phyloP scores from a whole-genome alignment of 2,888 invertebrate species.

The Slavum lentiscoides region DNA sequence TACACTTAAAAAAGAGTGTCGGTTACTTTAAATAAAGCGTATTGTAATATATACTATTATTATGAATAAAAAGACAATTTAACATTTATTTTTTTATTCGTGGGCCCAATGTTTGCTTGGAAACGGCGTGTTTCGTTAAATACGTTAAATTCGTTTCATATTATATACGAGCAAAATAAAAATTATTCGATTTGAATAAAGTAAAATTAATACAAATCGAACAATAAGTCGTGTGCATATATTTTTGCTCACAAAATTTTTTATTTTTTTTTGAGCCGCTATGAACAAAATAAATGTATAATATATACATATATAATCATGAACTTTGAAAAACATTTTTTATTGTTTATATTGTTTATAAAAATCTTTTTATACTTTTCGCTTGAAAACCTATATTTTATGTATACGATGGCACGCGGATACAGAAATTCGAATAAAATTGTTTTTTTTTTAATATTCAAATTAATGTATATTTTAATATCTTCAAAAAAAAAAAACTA shows the following conservation, averaged over 20 bases:
- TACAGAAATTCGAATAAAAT: too few relatives aligned
- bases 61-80: neutral
- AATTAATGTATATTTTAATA: too few relatives aligned
- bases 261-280: neutral
- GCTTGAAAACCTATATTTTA: too few relatives aligned
- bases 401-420: too few relatives aligned
- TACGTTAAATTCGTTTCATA: too few relatives aligned
- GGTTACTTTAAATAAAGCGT: too few relatives aligned
- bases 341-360: too few relatives aligned
- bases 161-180: neutral
- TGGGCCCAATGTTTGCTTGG: neutral
- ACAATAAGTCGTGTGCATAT: neutral
- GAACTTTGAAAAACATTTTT: too few relatives aligned
- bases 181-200: constrained; percentile 11
- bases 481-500: too few relatives aligned
- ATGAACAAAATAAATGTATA: neutral
- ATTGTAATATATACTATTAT: neutral
- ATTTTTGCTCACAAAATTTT: neutral
- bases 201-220: constrained; percentile 17
- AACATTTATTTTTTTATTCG: neutral
- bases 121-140: constrained; percentile 7
- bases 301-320: neutral
- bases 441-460: too few relatives aligned
- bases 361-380: too few relatives aligned
- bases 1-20: too few relatives aligned